A percentile compares a stretch with the other conserved stretches of the same genome.
Conservation (phyloP, 2,888 invertebrate genomes). For the Spodoptera littoralis region DNA sequence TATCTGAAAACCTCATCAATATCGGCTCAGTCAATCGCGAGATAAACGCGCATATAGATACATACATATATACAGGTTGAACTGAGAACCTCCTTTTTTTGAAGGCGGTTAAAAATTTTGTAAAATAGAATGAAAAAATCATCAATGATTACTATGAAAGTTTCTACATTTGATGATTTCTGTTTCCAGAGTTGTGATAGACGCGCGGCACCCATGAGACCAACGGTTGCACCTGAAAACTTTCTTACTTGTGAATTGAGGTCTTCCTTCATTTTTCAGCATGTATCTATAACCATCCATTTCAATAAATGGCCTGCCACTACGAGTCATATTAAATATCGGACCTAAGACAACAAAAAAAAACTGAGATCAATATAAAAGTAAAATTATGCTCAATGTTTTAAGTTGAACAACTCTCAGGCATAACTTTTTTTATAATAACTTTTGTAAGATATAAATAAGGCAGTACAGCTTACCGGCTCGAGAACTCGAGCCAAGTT, state of each 20-base stretch:
- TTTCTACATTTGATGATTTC: conserved; percentile 28
- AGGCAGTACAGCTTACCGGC: not conserved
- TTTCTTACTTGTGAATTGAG: conserved; percentile 22
- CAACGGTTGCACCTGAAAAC: conserved; percentile 61
- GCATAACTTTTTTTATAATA: too few species aligned
- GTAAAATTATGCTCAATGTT: too few species aligned
- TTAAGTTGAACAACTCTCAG: too few species aligned
- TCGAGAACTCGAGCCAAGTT: too few species aligned
- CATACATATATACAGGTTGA: too few species aligned
- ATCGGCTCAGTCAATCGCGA: too few species aligned
- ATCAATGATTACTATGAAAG: conserved; percentile 40
- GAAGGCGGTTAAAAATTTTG: too few species aligned
- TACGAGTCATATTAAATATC: conserved; percentile 32
- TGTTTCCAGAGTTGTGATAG: conserved; percentile 51
- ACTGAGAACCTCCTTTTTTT: too few species aligned
- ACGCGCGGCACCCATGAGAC: conserved; percentile 56
- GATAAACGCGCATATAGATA: too few species aligned
- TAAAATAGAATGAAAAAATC: not conserved
- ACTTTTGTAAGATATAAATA: not conserved
- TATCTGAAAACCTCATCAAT: too few species aligned
- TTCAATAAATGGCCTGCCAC: conserved; percentile 59
- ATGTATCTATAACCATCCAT: conserved; percentile 57
- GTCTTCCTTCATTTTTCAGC: conserved; percentile 50
- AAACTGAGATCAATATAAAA: too few species aligned
- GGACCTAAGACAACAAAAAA: conserved; percentile 23